These are phyloP conservation scores for Meiosimyza platycephala DNA, from an alignment of 2,888 invertebrate species.

Conservation along the genomic window DNA sequence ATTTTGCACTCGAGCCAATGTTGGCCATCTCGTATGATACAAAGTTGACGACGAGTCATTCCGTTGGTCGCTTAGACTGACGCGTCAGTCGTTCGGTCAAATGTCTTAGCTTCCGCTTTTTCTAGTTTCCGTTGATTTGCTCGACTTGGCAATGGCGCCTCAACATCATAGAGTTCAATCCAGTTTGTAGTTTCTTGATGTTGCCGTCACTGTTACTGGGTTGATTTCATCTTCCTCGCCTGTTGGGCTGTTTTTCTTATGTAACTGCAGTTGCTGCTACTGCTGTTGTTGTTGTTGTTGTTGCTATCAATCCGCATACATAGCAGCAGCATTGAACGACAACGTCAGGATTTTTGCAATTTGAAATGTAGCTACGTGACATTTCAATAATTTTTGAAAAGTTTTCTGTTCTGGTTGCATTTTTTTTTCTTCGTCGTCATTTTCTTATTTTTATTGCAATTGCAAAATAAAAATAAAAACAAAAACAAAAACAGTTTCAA, in stretches of 20 bases:
- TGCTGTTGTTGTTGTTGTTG: conserved; percentile 39
- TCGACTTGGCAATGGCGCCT: conserved; percentile 51
- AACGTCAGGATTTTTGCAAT: conserved; percentile 66
- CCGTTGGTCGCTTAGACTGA: conserved; percentile 43
- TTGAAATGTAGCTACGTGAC: conserved; percentile 66
- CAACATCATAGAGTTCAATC: conserved; percentile 52
- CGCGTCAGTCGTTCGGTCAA: conserved; percentile 1
- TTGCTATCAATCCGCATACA: conserved; percentile 63
- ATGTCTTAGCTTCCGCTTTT: conserved; percentile 10
- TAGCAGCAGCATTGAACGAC: conserved; percentile 61
- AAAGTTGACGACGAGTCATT: neutral
- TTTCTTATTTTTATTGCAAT: conserved; percentile 32
- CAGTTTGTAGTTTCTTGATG: neutral
- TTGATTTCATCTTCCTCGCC: conserved; percentile 8
- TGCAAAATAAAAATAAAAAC: conserved; percentile 32
- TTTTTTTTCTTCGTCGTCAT: conserved; percentile 2
- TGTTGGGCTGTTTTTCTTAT: conserved; percentile 45
- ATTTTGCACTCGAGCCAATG: conserved; percentile 11
- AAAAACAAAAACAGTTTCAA: neutral
- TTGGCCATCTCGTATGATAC: conserved; percentile 4
- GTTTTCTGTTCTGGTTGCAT: conserved; percentile 50
- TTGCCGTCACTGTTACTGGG: neutral
- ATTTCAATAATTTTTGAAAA: conserved; percentile 67
- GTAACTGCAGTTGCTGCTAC: conserved; percentile 11
- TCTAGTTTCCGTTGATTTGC: conserved; percentile 43